Base-by-base conservation (phyloP, 2,888 invertebrate genomes). In the Salticus scenicus region DNA sequence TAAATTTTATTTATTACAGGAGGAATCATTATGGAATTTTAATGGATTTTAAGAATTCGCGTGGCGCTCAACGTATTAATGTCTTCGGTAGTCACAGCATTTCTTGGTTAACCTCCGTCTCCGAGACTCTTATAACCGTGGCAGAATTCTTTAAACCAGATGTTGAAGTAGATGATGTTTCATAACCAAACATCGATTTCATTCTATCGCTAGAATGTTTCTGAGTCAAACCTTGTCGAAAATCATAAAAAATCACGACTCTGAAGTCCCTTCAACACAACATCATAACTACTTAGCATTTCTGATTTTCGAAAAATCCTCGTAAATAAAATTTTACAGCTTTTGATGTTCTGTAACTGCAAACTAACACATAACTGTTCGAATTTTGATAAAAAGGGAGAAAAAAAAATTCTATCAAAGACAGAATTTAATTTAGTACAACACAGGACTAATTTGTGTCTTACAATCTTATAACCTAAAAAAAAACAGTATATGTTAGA, bases 81-180 rank as follows among this genome's bases (percentile, higher is more conserved):
- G 64, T 8, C 8, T 64, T 64, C 28, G 0, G 64, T 8, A 27
- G 64, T 64, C 64, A 28, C 1, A 64, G 28, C 28, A 64, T 0
- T 64, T 64, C 24, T 64, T 64, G 28, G 8, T 27, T 14, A 10
- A 37, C 4, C 37, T 7, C 10, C 10, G 28, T 10, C 64, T 27
- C 28, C 27, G 28, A 7, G 27, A 27, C 27, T 14, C 64, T 64
- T 2, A 27, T 7, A 14, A 64, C 27, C 5, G 27, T 14, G 27
- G 24, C 27, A 64, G 64, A 64, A 64, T 28, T 64, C 28, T 64
- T 64, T 64, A 28, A 64, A 64, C 28, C 64, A 64, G 64, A 27
- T 37, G 37, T 37, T 37, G 37, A 4, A 4, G 4, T 37, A 7
- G 37, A 37, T 37, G 37, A 10, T 37, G 37, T 10, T 37, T 37